These are phyloP conservation scores for Montipora sp. DNA, from an alignment of 64 coral and sea anemone genomes.

Conservation along the genomic window DNA sequence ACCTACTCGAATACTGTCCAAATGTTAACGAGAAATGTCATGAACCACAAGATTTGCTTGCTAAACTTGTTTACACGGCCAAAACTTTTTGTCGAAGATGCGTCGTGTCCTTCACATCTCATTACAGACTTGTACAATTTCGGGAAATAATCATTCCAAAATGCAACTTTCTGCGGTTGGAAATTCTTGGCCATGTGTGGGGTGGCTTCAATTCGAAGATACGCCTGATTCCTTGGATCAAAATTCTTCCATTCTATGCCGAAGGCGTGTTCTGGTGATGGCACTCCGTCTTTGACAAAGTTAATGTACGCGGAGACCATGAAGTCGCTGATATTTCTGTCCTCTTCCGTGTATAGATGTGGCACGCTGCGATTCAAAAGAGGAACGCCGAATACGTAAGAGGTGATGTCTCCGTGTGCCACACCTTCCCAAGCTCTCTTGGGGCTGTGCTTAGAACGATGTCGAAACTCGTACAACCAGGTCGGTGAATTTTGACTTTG, in stretches of 20 bases:
- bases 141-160: constrained; percentile 87
- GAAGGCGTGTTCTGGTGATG: constrained; percentile 38
- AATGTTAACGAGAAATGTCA: neutral
- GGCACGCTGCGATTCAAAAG: constrained; percentile 42
- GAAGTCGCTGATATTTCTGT: constrained; percentile 75
- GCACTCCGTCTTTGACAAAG: constrained; percentile 83
- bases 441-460: constrained; percentile 48
- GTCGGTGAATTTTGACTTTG: constrained; percentile 55
- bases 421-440: constrained; percentile 61
- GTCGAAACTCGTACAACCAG: constrained; percentile 80
- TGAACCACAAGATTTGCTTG: neutral
- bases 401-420: constrained; percentile 68
- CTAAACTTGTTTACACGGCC: neutral
- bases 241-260: constrained; percentile 64
- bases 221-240: constrained; percentile 11
- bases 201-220: constrained; percentile 55
- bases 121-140: constrained; percentile 40
- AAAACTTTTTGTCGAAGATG: neutral
- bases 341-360: constrained; percentile 59
- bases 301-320: constrained; percentile 76
- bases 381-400: constrained; percentile 86
- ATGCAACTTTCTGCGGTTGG: constrained; percentile 78
- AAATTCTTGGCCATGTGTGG: constrained; percentile 60
- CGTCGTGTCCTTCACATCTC: neutral
- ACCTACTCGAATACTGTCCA: neutral